Base-by-base conservation (phyloP, 1,140 invertebrate genomes). In the Luehdorfia chinensis region DNA sequence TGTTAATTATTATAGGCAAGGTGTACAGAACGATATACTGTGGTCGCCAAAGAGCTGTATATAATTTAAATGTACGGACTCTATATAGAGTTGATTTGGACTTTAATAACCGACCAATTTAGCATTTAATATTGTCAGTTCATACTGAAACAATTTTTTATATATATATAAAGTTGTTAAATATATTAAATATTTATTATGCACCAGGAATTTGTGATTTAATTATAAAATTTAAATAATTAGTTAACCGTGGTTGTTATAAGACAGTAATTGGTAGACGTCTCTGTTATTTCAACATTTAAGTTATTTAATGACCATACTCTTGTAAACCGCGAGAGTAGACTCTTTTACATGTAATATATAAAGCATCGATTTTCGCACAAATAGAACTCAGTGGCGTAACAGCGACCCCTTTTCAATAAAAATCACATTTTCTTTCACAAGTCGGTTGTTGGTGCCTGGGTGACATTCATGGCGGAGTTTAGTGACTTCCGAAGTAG, bases 401-500 rank as follows among this genome's bases (percentile, higher is more conserved):
- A 60, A 65, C 60, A 61, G 45, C 65, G 70, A 71, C 66, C 73
- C 71, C 65, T 77, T 74, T 78, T 70, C 71, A 80, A 84, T 78
- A 79, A 76, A 81, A 78, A 76, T 81, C 75, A 71, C 70, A 76
- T 80, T 80, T 84, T 77, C n/a, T 74, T 67, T 75, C 67, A 63
- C 66, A 66, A 76, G 66, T 68, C 69, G 66, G 54, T n/a, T 72
- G 66, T 64, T 66, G 63, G 62, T 74, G 72, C 64, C 62, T 75
- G 64, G 66, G 64, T 75, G 76, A 78, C 77, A 79, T 77, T 77
- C 70, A 75, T 76, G 68, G 57, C 64, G 56, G 77, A 79, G 76
- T 83, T 80, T 83, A 80, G 72, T 77, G 78, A 84, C 80, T 84
- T 83, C 80, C 76, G 73, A 84, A 80, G 80, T 75, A 80, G 76